phyloP scores from a whole-genome alignment of 2,888 invertebrate genomes.

The Ochropleura leucogaster region DNA sequence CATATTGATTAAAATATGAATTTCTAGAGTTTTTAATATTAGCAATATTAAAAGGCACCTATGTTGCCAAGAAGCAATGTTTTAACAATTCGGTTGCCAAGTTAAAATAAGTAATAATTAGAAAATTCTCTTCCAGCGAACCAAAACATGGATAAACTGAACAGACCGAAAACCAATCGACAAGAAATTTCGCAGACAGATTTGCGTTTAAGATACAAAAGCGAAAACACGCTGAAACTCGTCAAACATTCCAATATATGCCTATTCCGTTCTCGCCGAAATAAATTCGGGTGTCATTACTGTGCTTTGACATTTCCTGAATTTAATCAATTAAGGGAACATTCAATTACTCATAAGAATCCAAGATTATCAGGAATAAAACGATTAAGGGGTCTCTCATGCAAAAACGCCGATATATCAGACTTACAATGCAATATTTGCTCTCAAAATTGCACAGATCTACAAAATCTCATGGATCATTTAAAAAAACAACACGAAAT shows the following conservation, averaged over 20 bases:
- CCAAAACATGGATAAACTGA: conserved; percentile 1
- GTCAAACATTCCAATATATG: conserved; percentile 78
- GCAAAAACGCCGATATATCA: conserved; percentile 76
- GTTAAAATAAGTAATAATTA: not conserved
- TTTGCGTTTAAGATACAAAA: conserved; percentile 27
- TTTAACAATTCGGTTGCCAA: not conserved
- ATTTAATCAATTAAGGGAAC: conserved; percentile 70
- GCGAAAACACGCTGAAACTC: conserved; percentile 76
- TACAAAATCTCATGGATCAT: conserved; percentile 70
- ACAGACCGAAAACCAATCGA: not conserved
- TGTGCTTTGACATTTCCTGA: conserved; percentile 72
- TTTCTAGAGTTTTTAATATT: too few species aligned
- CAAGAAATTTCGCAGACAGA: conserved; percentile 21
- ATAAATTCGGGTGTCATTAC: conserved; percentile 74
- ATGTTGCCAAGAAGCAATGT: conserved; percentile 8
- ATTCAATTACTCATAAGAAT: conserved; percentile 68
- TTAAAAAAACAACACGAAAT: conserved; percentile 69
- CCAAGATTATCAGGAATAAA: conserved; percentile 62
- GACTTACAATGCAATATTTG: conserved; percentile 75
- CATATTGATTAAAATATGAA: too few species aligned
- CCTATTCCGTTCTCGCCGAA: conserved; percentile 74
- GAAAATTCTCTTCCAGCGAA: conserved; percentile 40
- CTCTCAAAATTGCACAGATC: conserved; percentile 53
- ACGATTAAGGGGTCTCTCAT: conserved; percentile 68
- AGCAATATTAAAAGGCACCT: too few species aligned